These are phyloP conservation scores for Neogobius melanostomus DNA, from an alignment of 2,113 vertebrate species.

Conservation along the genomic window DNA sequence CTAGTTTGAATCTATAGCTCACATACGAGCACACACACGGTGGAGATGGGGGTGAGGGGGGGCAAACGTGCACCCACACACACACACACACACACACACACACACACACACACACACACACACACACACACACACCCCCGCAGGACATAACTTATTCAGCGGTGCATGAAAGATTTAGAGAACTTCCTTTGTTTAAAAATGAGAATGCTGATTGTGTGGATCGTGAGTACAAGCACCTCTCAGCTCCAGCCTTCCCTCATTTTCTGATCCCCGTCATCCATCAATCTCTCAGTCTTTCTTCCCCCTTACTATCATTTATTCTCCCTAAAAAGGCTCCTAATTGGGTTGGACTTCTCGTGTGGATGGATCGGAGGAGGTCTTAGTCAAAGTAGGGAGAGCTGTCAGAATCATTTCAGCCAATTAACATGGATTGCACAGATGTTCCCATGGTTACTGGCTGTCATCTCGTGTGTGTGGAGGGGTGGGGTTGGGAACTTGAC, in stretches of 20 bases:
- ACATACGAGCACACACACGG: constrained; percentile 4
- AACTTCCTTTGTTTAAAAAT: constrained; percentile 66
- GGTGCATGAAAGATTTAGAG: constrained; percentile 69
- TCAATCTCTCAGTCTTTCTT: constrained; percentile 5
- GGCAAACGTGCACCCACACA: background rate
- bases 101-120: constrained; percentile 10
- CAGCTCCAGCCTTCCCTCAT: constrained; percentile 10
- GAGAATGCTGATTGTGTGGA: constrained; percentile 60
- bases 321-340: constrained; percentile 27
- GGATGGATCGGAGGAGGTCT: constrained; percentile 25
- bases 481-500: constrained; percentile 48
- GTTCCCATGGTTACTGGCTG: constrained; percentile 65
- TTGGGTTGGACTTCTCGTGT: constrained; percentile 28
- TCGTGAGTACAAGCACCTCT: constrained; percentile 40
- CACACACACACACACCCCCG: background rate
- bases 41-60: background rate
- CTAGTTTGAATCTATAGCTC: constrained; percentile 9
- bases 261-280: background rate
- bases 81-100: constrained; percentile 2
- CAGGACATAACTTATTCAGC: constrained; percentile 66
- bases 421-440: constrained; percentile 52
- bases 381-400: constrained; percentile 49
- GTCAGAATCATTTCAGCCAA: constrained; percentile 62
- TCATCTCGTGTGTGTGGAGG: constrained; percentile 22
- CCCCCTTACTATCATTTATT: constrained; percentile 9